A percentile compares a stretch with the other conserved stretches of the same genome.
These are phyloP conservation scores for Lindbergichthys nudifrons DNA, from an alignment of 2,797 vertebrate genomes.

Conservation along the genomic window DNA sequence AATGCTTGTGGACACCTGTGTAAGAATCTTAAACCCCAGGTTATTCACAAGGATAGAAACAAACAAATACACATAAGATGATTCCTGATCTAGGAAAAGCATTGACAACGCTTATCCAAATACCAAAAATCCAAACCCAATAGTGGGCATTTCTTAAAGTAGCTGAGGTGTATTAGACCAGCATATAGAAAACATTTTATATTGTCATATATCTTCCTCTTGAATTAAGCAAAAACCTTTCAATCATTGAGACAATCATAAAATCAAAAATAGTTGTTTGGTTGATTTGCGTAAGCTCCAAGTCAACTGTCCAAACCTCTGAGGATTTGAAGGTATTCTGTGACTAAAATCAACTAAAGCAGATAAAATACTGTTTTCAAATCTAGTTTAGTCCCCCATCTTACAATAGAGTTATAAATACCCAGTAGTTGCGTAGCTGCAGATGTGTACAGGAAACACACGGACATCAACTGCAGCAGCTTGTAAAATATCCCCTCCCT, in stretches of 20 bases:
- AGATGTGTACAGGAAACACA: constrained; percentile 48
- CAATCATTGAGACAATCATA: constrained; percentile 19
- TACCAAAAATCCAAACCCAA: constrained; percentile 27
- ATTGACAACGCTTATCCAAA: constrained; percentile 31
- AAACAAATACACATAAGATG: constrained; percentile 34
- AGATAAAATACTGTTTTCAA: constrained; percentile 60
- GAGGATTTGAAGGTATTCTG: constrained; percentile 45
- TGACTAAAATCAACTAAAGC: constrained; percentile 51
- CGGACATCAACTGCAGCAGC: constrained; percentile 45
- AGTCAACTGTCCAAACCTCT: constrained; percentile 31
- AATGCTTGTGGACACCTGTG: constrained; percentile 26
- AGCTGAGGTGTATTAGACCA: constrained; percentile 41
- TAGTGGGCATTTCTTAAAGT: constrained; percentile 36
- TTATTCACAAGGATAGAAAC: constrained; percentile 45
- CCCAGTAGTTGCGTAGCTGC: constrained; percentile 55
- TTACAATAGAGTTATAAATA: constrained; percentile 56
- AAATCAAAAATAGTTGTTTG: constrained; percentile 25
- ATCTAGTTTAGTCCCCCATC: constrained; percentile 36
- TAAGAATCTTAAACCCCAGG: constrained; percentile 8
- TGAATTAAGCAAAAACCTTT: constrained; percentile 42
- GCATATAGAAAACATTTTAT: constrained; percentile 43
- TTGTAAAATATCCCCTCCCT: constrained; percentile 13
- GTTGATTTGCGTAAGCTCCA: constrained; percentile 45
- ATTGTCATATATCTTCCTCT: constrained; percentile 27
- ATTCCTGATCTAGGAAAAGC: constrained; percentile 35